Conservation (phyloP, 2,888 invertebrate genomes). For the Callinectes sapidus region DNA sequence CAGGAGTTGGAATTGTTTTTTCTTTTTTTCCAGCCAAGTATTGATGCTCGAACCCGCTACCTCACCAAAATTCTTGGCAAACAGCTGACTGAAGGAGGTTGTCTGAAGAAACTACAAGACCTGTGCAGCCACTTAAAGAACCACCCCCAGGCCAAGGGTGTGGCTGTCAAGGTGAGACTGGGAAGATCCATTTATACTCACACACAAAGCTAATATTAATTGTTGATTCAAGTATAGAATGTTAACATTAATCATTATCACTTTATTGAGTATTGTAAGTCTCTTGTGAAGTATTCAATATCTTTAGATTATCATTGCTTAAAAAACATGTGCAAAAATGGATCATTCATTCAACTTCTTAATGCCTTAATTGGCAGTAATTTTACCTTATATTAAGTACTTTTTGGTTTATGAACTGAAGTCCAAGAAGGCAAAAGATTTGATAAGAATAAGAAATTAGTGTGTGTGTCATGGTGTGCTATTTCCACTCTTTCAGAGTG, state of each 20-base stretch:
- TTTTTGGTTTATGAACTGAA: too few species aligned
- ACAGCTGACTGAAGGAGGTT: slow-evolving; percentile 80
- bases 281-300: too few species aligned
- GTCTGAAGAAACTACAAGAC: slow-evolving; percentile 82
- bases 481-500: slow-evolving; percentile 78
- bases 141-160: slow-evolving; percentile 84
- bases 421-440: not conserved
- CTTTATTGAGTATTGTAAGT: too few species aligned
- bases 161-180: slow-evolving; percentile 83
- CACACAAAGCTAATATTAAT: not conserved
- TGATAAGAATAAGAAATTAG: not conserved
- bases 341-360: too few species aligned
- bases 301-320: too few species aligned
- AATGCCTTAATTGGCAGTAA: too few species aligned
- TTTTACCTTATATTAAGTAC: too few species aligned
- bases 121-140: slow-evolving; percentile 84
- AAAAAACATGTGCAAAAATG: too few species aligned
- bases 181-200: not conserved
- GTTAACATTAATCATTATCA: not conserved
- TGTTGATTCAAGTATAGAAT: not conserved
- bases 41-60: slow-evolving; percentile 73
- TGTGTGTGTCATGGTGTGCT: slow-evolving; percentile 51
- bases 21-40: slow-evolving; percentile 51
- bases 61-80: slow-evolving; percentile 74
- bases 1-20: not conserved